Base-by-base conservation (phyloP, 2,797 vertebrate species). In the Darevskia mixta region DNA sequence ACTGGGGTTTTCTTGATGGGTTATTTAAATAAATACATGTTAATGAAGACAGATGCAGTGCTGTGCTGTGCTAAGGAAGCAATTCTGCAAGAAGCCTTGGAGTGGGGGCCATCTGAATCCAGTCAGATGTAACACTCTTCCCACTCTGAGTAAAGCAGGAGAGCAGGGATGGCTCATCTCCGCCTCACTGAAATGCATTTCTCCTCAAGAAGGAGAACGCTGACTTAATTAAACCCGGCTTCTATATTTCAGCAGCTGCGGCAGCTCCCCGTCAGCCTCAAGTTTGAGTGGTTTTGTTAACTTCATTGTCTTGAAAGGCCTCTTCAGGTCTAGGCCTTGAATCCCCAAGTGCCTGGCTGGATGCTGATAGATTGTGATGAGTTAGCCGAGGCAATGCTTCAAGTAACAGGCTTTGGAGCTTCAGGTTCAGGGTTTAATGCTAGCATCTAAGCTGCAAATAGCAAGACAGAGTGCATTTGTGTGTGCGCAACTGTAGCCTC, bases 11-110 rank as follows among this genome's bases (percentile, higher is more conserved):
- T 45, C 77, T 75, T 69, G 29, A 77, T 38, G 64, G 82, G 75
- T 82, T 61, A 75, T 85, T 80, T 85, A 90, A 90, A 85, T 84
- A 90, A 87, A 87, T 82, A 29, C 45, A 76, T 69, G 71, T n/a
- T 85, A 64, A 90, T 61, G 82, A 85, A 85, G 82, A 90, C 78
- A 27, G 79, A 90, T 85, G 78, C 71, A 11, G 43, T 3, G 32
- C 0, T 8, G 82, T 29, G 10, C 58, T 80, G 77, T 11, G 71
- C 55, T 7, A 25, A 49, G 35, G 67, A 38, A 83, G 41, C 73
- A 35, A 32, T 76, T 77, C 64, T 38, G 45, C 43, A 8, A 7
- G 25, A 41, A 49, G 17, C 3, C 8, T 7, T 3, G 35, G 32
- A 66, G 11, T 3, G 11, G 49, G 38, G 29, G 66, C 67, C 20